Evolutionary conservation across 2,113 vertebrate genomes (phyloP), one percentile per base, ranked within the genome.

Genomic region (Perca flavescens): DNA sequence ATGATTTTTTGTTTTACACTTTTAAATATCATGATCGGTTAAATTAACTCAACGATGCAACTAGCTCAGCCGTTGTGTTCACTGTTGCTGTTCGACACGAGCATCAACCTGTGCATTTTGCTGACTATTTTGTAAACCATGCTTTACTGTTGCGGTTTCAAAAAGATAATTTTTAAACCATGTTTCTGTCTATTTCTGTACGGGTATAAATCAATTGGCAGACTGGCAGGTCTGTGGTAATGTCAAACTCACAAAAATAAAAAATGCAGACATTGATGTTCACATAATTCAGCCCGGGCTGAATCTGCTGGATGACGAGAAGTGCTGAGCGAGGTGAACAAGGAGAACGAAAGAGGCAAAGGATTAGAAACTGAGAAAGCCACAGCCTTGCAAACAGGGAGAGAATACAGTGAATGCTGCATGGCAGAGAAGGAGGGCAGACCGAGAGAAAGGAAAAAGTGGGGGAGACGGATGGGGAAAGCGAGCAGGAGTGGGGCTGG

Each of bases 401-500:
- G 19, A 57, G 61, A 28, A 71, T 14, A 50, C 25, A 74, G 36
- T 22, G 54, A 61, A 28, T 31, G 70, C 43, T 65, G 72, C 31
- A 65, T 49, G 36, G 34, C 36, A 17, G 22, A 50, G n/a, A 57
- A 25, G 58, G 0, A 68, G 14, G 31, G 21, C 56, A 64, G 31
- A 9, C 10, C 19, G 31, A 25, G 34, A 28, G 57, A 40, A 49
- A 54, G 21, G 40, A 21, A 57, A 64, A 28, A 3, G 13, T 31
- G n/a, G 2, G n/a, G 1, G 36, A 49, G 3, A 43, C 9, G 19
- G 52, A 46, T 43, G 31, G 16, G 22, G 50, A 19, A 47, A 9
- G 49, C 36, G 34, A 36, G 54, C 21, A 47, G 72, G 60, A 73
- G 53, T 13, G 22, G 50, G 21, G 46, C 15, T 34, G 64, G 58